A percentile compares a stretch with the other conserved stretches of the same genome.
phyloP scores from a whole-genome alignment of 2,888 invertebrate genomes.

The Crepidodera aurea region DNA sequence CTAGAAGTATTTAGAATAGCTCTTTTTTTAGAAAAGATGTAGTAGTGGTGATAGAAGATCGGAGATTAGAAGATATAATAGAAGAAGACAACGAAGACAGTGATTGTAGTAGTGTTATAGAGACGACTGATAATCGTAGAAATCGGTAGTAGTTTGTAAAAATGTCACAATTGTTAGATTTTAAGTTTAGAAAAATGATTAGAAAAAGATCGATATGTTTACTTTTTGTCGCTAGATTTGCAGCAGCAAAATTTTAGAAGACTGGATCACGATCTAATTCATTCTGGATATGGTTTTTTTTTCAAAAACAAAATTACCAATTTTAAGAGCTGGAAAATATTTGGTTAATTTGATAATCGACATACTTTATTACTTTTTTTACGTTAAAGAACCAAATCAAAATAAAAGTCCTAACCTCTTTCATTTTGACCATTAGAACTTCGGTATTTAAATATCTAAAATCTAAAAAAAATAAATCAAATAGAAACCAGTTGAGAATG shows the following conservation, averaged over 20 bases:
- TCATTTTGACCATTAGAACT: no score
- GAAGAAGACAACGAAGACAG: conserved; percentile 59
- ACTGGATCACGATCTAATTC: conserved; percentile 14
- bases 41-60: conserved; percentile 55
- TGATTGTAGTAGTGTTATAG: conserved; percentile 48
- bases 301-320: neutral
- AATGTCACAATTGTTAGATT: conserved; percentile 7
- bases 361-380: no score
- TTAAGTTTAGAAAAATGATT: conserved; percentile 10
- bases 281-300: neutral
- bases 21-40: conserved; percentile 58
- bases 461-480: no score
- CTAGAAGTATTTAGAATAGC: conserved; percentile 41
- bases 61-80: conserved; percentile 58
- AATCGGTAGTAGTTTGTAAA: conserved; percentile 34
- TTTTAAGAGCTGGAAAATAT: no score
- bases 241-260: neutral
- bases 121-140: conserved; percentile 31
- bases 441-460: no score
- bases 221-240: neutral
- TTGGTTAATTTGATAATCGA: no score
- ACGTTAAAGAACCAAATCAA: no score
- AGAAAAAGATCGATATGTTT: neutral
- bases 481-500: no score
- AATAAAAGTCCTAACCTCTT: no score